Percentiles rank a stretch among this genome's conserved stretches.
These are phyloP conservation scores for Euborellia annulipes DNA, from an alignment of 1,140 invertebrate genomes.

Conservation along the genomic window DNA sequence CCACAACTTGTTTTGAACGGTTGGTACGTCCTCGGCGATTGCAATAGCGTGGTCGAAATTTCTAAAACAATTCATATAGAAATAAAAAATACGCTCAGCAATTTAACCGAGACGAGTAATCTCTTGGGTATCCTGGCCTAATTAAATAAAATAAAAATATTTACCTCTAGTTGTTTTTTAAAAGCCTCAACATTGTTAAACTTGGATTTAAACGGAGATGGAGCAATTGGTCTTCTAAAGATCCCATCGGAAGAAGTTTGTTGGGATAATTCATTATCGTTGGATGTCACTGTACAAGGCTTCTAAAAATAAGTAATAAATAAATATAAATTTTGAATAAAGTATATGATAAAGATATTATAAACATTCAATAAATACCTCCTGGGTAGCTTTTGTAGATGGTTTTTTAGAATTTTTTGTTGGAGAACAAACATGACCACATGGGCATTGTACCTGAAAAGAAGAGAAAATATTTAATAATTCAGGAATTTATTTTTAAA, in stretches of 20 bases:
- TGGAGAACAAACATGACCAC: slow-evolving; percentile 32
- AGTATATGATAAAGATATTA: too few relatives aligned
- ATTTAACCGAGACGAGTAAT: too few relatives aligned
- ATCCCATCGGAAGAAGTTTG: slow-evolving; percentile 2
- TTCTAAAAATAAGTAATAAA: too few relatives aligned
- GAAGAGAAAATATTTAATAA: too few relatives aligned
- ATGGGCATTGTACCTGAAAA: slow-evolving; percentile 25
- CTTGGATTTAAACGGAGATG: slow-evolving; percentile 5
- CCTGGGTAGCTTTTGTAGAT: too few relatives aligned
- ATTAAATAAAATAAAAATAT: slow-evolving; percentile 9
- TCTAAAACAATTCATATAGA: slow-evolving; percentile 10
- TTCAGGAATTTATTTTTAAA: too few relatives aligned
- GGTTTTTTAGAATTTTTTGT: too few relatives aligned
- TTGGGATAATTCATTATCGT: too few relatives aligned
- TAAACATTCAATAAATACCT: too few relatives aligned
- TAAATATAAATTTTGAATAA: too few relatives aligned
- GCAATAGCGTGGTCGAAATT: slow-evolving; percentile 26
- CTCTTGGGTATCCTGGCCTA: too few relatives aligned
- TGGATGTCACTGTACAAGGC: too few relatives aligned
- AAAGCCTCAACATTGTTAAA: slow-evolving; percentile 27
- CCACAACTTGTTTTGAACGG: slow-evolving; percentile 36
- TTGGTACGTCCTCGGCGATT: slow-evolving; percentile 30
- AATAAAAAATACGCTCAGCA: slow-evolving; percentile 1
- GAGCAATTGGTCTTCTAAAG: slow-evolving; percentile 8
- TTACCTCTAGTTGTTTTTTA: slow-evolving; percentile 38